Evolutionary conservation across 2,797 vertebrate genomes (phyloP), one percentile per base, ranked within the genome.

Genomic region (Cossypha caffra): DNA sequence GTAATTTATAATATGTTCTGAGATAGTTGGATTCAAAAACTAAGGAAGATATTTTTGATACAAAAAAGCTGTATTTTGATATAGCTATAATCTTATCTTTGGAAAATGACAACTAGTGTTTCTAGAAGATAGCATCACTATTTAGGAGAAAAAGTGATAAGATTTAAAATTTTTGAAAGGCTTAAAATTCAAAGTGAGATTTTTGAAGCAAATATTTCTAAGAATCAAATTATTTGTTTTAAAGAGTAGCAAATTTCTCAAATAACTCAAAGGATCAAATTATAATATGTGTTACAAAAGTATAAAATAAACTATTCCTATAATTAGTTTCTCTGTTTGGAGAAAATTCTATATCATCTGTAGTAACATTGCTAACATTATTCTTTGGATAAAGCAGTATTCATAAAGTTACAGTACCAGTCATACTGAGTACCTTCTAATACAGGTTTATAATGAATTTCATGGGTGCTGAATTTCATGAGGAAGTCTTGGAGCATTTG

Each of bases 1-100:
- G 10, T 75, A 11, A 23, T 54, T 77, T 79, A 33, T 37, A 35
- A 9, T 72, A 38, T 25, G 4, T 68, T 74, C 40, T 84, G 52
- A 33, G 74, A 45, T 40, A 66, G 11, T 20, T 55, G 5, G 23
- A 45, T 55, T 71, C 9, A 63, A 33, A 58, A 86, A 26, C 50
- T 45, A 7, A 63, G 54, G 29, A 62, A 37, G 1, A 5, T 62
- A 35, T 7, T 86, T 33, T 2, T 48, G 13, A 15, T 55, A 21
- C 26, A 14, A 42, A 50, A 57, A 35, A 26, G 2, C 35, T 42
- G 0, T 64, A 45, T 28, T 80, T 29, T 2, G 0, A 18, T n/a
- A 16, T 5, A 75, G 9, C 9, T 75, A 2, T 71, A 75, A 50
- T 45, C 2, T 2, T 67, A 1, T 28, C 3, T 81, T 67, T 81